Evolutionary conservation across 1,140 invertebrate species (phyloP).

Genomic region (Pseudoatta argentina): DNA sequence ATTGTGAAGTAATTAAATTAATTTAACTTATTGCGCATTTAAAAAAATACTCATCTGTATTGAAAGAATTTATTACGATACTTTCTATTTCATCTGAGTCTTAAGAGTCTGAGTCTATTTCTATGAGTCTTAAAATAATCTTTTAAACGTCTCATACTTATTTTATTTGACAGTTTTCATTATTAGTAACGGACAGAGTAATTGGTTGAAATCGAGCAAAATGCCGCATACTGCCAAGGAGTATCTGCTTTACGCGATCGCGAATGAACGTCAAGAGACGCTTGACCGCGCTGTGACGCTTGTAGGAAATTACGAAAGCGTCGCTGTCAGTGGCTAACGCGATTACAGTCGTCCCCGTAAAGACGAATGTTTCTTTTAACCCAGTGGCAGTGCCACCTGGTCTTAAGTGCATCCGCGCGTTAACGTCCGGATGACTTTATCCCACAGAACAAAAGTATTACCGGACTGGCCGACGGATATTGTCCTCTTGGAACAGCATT

Average conservation of each 20-base stretch:
- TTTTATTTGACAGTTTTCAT: neutral
- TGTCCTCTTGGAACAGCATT: conserved; percentile 4
- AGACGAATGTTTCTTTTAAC: conserved; percentile 57
- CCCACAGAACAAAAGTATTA: conserved; percentile 49
- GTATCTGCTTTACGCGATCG: neutral
- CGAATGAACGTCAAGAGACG: conserved; percentile 23
- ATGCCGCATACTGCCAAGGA: neutral
- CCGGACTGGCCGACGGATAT: conserved; percentile 39
- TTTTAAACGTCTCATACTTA: neutral
- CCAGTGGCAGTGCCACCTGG: conserved; percentile 28
- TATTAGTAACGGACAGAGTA: conserved; percentile 15
- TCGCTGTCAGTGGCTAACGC: conserved; percentile 49
- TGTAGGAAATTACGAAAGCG: conserved; percentile 55
- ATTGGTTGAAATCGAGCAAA: neutral
- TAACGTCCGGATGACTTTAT: conserved; percentile 62
- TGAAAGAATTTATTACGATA: neutral
- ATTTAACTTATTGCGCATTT: neutral
- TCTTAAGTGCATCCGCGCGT: conserved; percentile 63
- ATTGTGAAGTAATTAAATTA: neutral
- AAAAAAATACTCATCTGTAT: neutral
- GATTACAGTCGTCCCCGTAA: conserved; percentile 61
- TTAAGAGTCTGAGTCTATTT: too few relatives aligned
- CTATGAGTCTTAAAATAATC: neutral
- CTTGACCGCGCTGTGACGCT: conserved; percentile 39
- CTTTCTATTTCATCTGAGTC: neutral